These are phyloP conservation scores for Cephus pulcher DNA, from an alignment of 2,888 invertebrate genomes.

Conservation along the genomic window DNA sequence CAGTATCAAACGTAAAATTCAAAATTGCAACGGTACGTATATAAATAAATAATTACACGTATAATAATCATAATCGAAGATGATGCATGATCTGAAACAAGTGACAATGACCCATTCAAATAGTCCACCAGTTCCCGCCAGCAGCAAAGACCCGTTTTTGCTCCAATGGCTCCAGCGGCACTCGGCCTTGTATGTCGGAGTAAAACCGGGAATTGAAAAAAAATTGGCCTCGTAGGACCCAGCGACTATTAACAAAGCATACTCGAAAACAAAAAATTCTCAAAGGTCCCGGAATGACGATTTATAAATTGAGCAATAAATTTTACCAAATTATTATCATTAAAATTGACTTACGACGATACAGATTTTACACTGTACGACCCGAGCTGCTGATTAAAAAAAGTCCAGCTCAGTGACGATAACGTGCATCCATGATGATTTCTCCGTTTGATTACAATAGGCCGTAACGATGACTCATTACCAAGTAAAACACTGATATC, in stretches of 20 bases:
- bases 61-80: neutral
- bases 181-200: neutral
- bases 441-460: neutral
- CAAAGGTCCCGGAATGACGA: neutral
- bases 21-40: neutral
- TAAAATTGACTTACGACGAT: neutral
- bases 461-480: neutral
- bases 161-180: neutral
- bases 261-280: neutral
- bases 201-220: neutral
- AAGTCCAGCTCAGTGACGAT: neutral
- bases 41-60: neutral
- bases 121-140: neutral
- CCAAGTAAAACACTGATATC: neutral
- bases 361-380: slow-evolving; percentile 36
- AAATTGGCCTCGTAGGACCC: neutral
- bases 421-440: neutral
- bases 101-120: slow-evolving; percentile 7
- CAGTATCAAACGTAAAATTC: neutral
- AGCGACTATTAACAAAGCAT: neutral
- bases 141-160: neutral
- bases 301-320: neutral
- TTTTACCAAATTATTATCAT: neutral
- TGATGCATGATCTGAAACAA: neutral
- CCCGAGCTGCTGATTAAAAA: slow-evolving; percentile 28